These are phyloP conservation scores for Yponomeuta cagnagella DNA, from an alignment of 2,888 invertebrate species.

Conservation along the genomic window DNA sequence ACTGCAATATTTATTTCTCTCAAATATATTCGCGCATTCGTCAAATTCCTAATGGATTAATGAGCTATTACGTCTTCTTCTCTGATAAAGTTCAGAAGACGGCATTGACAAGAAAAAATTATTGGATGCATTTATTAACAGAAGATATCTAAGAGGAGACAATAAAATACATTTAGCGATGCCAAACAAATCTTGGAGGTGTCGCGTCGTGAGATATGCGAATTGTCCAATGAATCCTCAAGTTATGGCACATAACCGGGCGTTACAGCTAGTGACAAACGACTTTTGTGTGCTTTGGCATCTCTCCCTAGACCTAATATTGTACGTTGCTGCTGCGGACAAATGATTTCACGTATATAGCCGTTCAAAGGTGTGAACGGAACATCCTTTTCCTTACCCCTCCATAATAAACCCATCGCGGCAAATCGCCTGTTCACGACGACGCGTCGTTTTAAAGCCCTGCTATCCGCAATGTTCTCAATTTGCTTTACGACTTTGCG, in stretches of 20 bases:
- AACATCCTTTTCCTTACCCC: neutral
- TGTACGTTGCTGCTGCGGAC: neutral
- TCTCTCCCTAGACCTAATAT: neutral
- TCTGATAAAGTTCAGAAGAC: constrained; percentile 14
- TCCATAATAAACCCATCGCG: neutral
- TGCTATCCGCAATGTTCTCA: constrained; percentile 2
- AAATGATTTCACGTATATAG: neutral
- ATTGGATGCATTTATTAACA: constrained; percentile 11
- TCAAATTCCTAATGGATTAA: neutral
- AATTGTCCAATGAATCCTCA: neutral
- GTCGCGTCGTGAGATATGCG: neutral
- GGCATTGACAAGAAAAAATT: constrained; percentile 19
- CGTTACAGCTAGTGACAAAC: neutral
- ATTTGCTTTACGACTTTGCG: constrained; percentile 12
- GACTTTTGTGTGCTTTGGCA: constrained; percentile 6
- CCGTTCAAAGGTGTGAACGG: neutral
- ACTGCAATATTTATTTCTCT: neutral
- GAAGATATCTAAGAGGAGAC: constrained; percentile 10
- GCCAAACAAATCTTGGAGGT: constrained; percentile 16
- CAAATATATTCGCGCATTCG: neutral
- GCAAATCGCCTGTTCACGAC: neutral
- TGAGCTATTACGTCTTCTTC: neutral
- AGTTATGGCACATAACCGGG: constrained; percentile 1
- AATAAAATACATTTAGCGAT: constrained; percentile 16
- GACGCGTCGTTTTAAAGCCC: constrained; percentile 1